A percentile compares a stretch with the other conserved stretches of the same genome.
Evolutionary conservation across 2,888 invertebrate genomes (phyloP).

Genomic region (Strigamia crassipes): DNA sequence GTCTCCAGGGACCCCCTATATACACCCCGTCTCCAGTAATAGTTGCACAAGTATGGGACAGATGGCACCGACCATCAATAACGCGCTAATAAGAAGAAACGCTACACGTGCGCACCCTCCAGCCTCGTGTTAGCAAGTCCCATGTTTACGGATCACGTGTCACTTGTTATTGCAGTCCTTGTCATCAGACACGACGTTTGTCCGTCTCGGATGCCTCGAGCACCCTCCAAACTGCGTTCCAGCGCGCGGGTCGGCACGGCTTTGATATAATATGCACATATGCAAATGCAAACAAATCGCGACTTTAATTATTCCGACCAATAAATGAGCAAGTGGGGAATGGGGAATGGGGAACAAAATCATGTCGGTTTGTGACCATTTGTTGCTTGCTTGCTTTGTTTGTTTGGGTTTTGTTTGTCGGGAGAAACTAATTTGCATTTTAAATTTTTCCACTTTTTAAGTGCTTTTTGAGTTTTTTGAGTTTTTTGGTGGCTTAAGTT

Average conservation of each 20-base stretch:
- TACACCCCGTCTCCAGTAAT: neutral
- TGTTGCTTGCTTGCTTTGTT: no score
- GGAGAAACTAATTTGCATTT: no score
- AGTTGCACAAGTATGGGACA: neutral
- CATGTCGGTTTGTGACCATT: no score
- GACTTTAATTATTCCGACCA: neutral
- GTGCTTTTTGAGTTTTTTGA: no score
- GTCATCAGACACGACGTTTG: neutral
- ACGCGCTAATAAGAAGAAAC: neutral
- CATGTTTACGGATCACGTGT: neutral
- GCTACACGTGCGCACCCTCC: neutral
- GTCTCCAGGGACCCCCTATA: neutral
- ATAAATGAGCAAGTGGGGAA: neutral
- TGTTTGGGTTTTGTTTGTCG: no score
- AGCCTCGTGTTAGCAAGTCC: neutral
- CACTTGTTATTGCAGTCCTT: neutral
- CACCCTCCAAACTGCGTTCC: neutral
- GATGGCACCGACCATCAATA: neutral
- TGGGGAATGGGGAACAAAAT: neutral
- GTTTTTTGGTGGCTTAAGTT: no score
- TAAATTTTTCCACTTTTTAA: no score
- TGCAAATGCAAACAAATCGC: neutral
- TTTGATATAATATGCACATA: neutral
- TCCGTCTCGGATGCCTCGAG: neutral
- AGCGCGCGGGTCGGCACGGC: neutral